These are phyloP conservation scores for Clarias macrocephalus DNA, from an alignment of 2,113 vertebrate genomes.

Conservation along the genomic window DNA sequence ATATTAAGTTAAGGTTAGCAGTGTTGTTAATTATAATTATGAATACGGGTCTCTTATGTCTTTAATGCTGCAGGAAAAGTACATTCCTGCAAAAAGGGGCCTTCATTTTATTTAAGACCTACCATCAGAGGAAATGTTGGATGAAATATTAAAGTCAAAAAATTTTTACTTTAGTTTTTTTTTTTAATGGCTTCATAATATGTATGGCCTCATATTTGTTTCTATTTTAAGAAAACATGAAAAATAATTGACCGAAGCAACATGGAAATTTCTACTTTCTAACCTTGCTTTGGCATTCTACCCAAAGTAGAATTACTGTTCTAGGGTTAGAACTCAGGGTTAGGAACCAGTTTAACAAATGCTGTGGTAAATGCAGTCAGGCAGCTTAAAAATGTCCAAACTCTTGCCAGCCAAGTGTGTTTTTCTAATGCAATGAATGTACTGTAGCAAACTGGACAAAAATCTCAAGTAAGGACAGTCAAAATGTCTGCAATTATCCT, in stretches of 20 bases:
- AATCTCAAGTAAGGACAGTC: background rate
- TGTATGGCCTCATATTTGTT: background rate
- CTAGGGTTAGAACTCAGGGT: too few relatives aligned
- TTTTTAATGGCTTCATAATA: background rate
- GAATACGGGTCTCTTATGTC: background rate
- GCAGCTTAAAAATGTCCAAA: background rate
- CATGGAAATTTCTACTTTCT: background rate
- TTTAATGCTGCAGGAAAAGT: background rate
- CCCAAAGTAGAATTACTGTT: too few relatives aligned
- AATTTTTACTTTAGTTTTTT: background rate
- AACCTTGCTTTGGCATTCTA: background rate
- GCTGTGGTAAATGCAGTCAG: background rate
- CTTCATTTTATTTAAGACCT: background rate
- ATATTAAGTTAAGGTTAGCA: background rate
- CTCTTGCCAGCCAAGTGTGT: background rate
- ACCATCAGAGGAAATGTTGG: background rate
- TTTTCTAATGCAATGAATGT: background rate
- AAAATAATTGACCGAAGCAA: background rate
- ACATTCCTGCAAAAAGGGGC: background rate
- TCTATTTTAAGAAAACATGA: background rate
- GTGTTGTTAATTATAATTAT: background rate
- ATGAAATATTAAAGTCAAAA: background rate
- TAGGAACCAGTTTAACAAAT: background rate
- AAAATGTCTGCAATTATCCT: background rate
- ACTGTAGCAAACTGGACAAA: background rate